These are phyloP conservation scores for Magallana ariakensis DNA, from an alignment of 1,140 invertebrate genomes.

Conservation along the genomic window DNA sequence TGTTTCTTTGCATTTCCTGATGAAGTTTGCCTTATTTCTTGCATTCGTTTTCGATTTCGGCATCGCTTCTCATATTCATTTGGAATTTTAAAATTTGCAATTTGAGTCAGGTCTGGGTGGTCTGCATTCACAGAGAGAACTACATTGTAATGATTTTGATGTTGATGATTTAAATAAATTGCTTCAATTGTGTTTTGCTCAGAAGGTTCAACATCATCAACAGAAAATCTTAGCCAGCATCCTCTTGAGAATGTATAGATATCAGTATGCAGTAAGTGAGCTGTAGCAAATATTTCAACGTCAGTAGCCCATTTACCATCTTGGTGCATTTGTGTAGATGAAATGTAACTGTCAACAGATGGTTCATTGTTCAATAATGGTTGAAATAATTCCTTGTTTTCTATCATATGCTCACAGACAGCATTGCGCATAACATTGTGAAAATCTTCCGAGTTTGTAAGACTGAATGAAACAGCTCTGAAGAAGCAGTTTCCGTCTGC, in stretches of 20 bases:
- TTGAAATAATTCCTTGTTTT: background rate
- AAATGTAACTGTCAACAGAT: background rate
- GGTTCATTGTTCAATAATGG: background rate
- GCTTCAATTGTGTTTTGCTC: background rate
- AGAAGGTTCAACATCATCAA: background rate
- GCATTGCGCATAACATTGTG: background rate
- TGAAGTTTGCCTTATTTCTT: background rate
- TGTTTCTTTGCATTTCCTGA: background rate
- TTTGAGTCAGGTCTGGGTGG: background rate
- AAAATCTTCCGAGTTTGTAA: background rate
- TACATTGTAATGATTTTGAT: constrained; percentile 36
- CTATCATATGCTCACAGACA: background rate
- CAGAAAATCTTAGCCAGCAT: constrained; percentile 18
- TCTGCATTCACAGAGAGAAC: constrained; percentile 6
- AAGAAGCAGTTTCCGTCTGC: constrained; percentile 41
- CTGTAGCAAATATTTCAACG: constrained; percentile 22
- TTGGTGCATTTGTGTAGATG: background rate
- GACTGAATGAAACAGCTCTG: constrained; percentile 13
- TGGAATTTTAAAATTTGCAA: background rate
- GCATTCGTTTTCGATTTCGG: background rate
- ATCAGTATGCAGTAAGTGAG: background rate
- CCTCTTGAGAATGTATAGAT: constrained; percentile 12
- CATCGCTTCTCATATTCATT: background rate
- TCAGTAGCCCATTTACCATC: constrained; percentile 37
- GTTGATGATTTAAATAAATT: constrained; percentile 4